phyloP scores from a whole-genome alignment of 2,888 invertebrate species.

The Octodonta nipae region DNA sequence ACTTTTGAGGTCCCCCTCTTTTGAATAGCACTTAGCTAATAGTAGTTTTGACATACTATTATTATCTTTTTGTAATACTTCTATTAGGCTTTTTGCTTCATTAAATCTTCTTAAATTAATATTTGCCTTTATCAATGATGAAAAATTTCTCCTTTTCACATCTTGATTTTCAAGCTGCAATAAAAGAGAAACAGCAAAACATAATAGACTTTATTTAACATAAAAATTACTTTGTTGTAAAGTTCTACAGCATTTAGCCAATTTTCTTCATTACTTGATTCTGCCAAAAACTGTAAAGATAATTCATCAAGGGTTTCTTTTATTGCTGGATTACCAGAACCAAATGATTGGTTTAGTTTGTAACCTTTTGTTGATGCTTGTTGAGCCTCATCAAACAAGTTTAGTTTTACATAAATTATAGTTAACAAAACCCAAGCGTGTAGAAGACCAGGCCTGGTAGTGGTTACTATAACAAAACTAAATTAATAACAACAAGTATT shows the following conservation, averaged over 20 bases:
- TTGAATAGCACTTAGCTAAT: conserved; percentile 39
- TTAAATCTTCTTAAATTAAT: conserved; percentile 33
- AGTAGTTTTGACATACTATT: conserved; percentile 32
- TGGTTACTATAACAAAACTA: conserved; percentile 22
- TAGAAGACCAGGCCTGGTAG: conserved; percentile 33
- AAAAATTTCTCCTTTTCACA: conserved; percentile 13
- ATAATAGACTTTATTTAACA: conserved; percentile 6
- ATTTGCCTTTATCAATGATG: conserved; percentile 26
- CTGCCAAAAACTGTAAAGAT: conserved; percentile 34
- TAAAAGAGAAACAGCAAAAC: conserved; percentile 2
- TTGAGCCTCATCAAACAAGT: conserved; percentile 40
- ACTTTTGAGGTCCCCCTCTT: conserved; percentile 40
- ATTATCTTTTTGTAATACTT: conserved; percentile 25
- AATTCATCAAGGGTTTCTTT: conserved; percentile 24
- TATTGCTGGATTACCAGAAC: conserved; percentile 23
- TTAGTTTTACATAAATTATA: conserved; percentile 36
- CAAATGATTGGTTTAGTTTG: conserved; percentile 26
- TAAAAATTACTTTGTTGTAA: conserved; percentile 29
- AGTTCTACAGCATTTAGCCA: conserved; percentile 29
- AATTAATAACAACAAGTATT: not conserved
- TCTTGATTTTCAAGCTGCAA: conserved; percentile 18
- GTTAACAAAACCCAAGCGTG: conserved; percentile 40
- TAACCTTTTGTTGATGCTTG: conserved; percentile 30
- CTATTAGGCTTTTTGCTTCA: conserved; percentile 30
- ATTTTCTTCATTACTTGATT: conserved; percentile 38